These are phyloP conservation scores for Alca torda DNA, from an alignment of 2,797 vertebrate genomes.

Conservation along the genomic window DNA sequence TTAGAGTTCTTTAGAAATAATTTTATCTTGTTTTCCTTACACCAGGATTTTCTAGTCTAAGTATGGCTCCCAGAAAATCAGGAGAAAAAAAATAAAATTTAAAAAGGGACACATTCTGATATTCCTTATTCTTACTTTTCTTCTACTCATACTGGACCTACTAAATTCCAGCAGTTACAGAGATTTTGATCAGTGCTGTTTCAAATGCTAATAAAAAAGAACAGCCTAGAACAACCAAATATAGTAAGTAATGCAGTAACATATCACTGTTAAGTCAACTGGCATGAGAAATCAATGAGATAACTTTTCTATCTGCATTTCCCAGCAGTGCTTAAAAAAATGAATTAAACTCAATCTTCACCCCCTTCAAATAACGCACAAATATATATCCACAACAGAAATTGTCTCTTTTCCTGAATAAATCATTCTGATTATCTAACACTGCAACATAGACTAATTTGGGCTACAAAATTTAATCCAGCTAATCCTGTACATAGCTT, in stretches of 20 bases:
- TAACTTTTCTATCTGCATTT: background rate
- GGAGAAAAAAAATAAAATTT: background rate
- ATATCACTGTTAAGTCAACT: background rate
- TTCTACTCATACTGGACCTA: background rate
- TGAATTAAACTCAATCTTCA: background rate
- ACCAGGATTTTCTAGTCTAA: background rate
- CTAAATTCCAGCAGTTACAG: background rate
- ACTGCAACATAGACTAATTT: background rate
- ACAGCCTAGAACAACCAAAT: background rate
- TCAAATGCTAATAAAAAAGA: background rate
- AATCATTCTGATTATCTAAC: background rate
- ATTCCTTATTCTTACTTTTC: background rate
- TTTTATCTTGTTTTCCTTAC: background rate
- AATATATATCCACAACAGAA: background rate
- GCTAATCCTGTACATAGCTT: background rate
- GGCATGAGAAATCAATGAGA: background rate
- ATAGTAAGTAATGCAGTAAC: background rate
- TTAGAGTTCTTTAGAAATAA: background rate
- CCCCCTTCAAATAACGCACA: background rate
- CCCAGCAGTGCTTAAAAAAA: background rate
- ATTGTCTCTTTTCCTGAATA: background rate
- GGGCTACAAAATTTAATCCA: background rate
- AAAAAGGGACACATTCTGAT: background rate
- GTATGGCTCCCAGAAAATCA: background rate
- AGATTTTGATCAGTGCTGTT: background rate